A percentile compares a stretch with the other conserved stretches of the same genome.
Evolutionary conservation across 2,888 invertebrate species (phyloP).

Genomic region (Rhamnusium bicolor): DNA sequence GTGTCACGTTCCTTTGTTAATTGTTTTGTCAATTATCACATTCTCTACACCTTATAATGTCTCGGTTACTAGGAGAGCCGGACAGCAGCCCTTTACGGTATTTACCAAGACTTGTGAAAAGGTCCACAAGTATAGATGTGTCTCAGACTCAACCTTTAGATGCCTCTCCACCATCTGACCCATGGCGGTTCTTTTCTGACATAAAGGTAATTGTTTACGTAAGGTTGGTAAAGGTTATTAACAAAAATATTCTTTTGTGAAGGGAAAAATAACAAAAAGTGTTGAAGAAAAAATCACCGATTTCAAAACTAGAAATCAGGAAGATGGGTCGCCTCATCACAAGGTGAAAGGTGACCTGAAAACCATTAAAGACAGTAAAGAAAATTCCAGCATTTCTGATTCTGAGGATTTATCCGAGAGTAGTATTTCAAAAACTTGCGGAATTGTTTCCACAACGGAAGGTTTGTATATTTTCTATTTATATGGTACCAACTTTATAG

Average conservation of each 20-base stretch:
- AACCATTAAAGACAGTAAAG: conserved; percentile 71
- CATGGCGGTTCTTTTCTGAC: conserved; percentile 83
- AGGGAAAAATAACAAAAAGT: conserved; percentile 83
- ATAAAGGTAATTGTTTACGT: conserved; percentile 70
- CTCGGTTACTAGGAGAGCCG: conserved; percentile 58
- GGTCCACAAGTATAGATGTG: conserved; percentile 77
- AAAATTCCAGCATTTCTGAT: conserved; percentile 79
- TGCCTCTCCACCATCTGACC: conserved; percentile 75
- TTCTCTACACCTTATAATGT: conserved; percentile 5
- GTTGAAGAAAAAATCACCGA: conserved; percentile 84
- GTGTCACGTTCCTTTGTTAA: no score
- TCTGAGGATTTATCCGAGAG: conserved; percentile 74
- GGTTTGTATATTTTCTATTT: conserved; percentile 54
- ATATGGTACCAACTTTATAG: no score
- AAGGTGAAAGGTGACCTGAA: conserved; percentile 64
- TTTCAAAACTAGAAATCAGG: conserved; percentile 72
- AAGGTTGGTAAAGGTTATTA: background rate
- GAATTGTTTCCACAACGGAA: conserved; percentile 68
- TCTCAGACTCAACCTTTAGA: conserved; percentile 59
- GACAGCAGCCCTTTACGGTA: conserved; percentile 74
- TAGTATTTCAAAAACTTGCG: conserved; percentile 69
- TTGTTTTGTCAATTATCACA: no score
- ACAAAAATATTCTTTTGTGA: conserved; percentile 32
- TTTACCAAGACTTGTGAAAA: conserved; percentile 75
- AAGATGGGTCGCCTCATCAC: conserved; percentile 62